Evolutionary conservation across 2,113 vertebrate genomes (phyloP).

Genomic region (Cervus canadensis): DNA sequence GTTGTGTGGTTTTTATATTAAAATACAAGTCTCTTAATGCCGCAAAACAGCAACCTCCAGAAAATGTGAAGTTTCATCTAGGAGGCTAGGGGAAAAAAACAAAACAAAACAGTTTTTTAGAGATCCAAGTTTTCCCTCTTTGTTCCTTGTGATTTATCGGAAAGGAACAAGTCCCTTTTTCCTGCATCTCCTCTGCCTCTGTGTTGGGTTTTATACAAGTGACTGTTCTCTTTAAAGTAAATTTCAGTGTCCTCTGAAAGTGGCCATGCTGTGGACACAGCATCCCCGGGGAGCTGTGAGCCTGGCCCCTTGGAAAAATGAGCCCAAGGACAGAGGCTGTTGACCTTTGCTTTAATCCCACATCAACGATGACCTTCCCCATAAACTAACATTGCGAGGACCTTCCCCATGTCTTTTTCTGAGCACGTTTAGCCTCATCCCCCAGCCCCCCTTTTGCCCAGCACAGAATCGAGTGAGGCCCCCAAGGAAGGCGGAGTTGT

Average conservation of each 20-base stretch:
- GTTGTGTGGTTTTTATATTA: slow-evolving; percentile 77
- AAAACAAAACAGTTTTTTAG: slow-evolving; percentile 6
- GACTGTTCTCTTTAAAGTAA: neutral
- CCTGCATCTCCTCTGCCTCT: neutral
- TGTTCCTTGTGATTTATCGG: slow-evolving; percentile 15
- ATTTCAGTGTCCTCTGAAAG: neutral
- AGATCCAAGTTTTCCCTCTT: neutral
- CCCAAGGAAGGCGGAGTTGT: neutral
- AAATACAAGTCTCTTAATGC: slow-evolving; percentile 57
- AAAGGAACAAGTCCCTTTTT: slow-evolving; percentile 32
- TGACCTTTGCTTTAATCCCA: neutral
- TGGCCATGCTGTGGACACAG: neutral
- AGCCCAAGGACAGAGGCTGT: neutral
- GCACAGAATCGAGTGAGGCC: neutral
- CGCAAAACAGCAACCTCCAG: slow-evolving; percentile 39
- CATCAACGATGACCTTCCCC: neutral
- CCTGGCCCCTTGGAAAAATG: neutral
- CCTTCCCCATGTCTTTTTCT: neutral
- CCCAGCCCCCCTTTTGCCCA: accelerated
- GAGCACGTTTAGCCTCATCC: neutral
- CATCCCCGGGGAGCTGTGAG: neutral
- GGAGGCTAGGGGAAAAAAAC: neutral
- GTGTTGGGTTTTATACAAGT: slow-evolving; percentile 30
- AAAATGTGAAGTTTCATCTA: slow-evolving; percentile 50
- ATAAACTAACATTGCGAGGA: neutral